Base-by-base conservation (phyloP, 2,797 vertebrate genomes). In the Oreonectes daqikongensis region DNA sequence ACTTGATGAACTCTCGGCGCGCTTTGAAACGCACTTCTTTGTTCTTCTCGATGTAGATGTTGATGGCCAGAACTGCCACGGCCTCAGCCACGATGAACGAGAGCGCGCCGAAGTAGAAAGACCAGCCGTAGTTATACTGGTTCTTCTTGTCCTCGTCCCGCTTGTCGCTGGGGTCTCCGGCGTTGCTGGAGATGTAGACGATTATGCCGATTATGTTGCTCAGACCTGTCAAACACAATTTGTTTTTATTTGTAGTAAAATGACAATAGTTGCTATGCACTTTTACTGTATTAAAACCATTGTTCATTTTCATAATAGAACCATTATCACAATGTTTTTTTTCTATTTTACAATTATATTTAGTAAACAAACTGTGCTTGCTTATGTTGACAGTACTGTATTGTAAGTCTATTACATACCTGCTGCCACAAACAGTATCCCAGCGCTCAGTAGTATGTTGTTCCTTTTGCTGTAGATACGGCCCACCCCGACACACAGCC, bases 161-260 rank as follows among this genome's bases (percentile, higher is more conserved):
- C 82, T 99, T 98, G 84, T 99, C 97, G 5, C 85, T 95, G 12
- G 97, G 98, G 90, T 99, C 97, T 1, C 97, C 98, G 0, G 97
- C 93, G 4, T 99, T 99, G 92, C 97, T 99, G 38, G 98, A 99
- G 84, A 99, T 99, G 92, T 99, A 99, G 83, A 99, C 97, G 30
- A 99, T 99, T 88, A 99, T 99, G 75, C 98, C 98, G 4, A 99
- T 99, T 83, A 99, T 99, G 92, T 99, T 99, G 86, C 97, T 99
- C 83, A 99, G 91, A 81, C 98, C 98, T 99, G 84, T 22, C 67
- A 67, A 72, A 38, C 44, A 82, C 0, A 79, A 46, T 7, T 8
- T 0, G 32, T 35, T 35, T 32, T 35, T 35, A 35, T 8, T 35
- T 35, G 7, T 35, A 35, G 32, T 35, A 8, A 35, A 35, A 35